Evolutionary conservation across 2,113 vertebrate genomes (phyloP).

Genomic region (Apteryx owenii): DNA sequence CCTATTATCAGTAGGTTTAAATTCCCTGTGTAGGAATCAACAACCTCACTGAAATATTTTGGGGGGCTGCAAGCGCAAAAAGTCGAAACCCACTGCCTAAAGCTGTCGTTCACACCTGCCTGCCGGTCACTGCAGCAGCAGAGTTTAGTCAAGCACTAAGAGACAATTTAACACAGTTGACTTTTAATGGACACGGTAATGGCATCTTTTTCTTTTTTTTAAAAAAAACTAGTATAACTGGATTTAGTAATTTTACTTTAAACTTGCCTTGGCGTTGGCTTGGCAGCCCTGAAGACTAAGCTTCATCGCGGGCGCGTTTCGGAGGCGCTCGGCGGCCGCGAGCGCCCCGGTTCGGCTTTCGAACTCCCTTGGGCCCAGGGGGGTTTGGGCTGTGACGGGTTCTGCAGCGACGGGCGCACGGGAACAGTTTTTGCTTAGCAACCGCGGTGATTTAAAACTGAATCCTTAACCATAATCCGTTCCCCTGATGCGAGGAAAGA

Average conservation of each 20-base stretch:
- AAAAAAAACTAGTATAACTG: no score
- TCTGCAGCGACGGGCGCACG: not conserved
- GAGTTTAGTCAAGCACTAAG: accelerated
- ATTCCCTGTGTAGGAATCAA: not conserved
- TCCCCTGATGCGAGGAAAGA: not conserved
- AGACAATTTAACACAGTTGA: accelerated
- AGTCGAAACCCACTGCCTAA: accelerated
- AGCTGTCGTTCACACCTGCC: accelerated
- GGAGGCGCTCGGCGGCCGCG: no score
- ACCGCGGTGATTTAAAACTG: not conserved
- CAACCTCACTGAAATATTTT: accelerated
- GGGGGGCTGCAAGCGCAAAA: not conserved
- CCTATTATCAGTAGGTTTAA: accelerated
- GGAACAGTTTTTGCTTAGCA: not conserved
- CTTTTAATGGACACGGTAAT: no score
- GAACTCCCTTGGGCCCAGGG: no score
- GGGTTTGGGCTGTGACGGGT: no score
- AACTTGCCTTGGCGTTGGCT: accelerated
- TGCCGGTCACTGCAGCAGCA: accelerated
- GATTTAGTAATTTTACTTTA: not conserved
- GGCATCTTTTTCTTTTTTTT: not conserved
- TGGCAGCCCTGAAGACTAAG: not conserved
- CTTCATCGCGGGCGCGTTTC: not conserved
- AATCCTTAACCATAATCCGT: not conserved
- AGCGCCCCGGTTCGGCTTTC: not conserved